phyloP scores from a whole-genome alignment of 2,888 invertebrate species.

The Scelioninae gen. 2 region DNA sequence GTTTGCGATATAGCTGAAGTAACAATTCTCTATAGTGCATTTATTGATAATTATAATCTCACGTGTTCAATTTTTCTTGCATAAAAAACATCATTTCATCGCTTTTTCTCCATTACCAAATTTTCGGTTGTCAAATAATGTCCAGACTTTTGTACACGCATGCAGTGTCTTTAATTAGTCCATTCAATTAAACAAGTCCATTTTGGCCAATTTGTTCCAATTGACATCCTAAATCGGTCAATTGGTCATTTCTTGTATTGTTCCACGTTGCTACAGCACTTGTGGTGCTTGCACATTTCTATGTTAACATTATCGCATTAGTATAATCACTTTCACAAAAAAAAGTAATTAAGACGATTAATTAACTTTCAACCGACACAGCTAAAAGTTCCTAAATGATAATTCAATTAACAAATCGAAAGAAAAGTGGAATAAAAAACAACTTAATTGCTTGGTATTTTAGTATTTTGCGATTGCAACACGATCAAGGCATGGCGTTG shows the following conservation, averaged over 20 bases:
- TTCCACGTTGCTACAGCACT: conserved; percentile 27
- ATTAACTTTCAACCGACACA: conserved; percentile 2
- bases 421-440: neutral
- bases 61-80: too few relatives aligned
- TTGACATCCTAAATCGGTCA: conserved; percentile 54
- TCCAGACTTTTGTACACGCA: neutral
- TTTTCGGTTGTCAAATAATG: neutral
- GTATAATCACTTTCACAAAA: conserved; percentile 10
- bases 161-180: conserved; percentile 22
- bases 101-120: neutral
- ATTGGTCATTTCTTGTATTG: conserved; percentile 51
- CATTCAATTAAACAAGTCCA: conserved; percentile 18
- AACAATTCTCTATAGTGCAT: too few relatives aligned
- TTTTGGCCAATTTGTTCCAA: conserved; percentile 52
- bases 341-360: neutral
- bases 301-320: conserved; percentile 19
- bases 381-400: neutral
- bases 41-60: too few relatives aligned
- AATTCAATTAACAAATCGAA: conserved; percentile 3
- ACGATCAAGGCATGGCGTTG: too few relatives aligned
- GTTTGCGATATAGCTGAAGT: too few relatives aligned
- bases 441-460: neutral
- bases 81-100: too few relatives aligned
- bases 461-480: neutral
- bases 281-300: conserved; percentile 31